Percentiles rank a stretch among this genome's conserved stretches.
phyloP scores from a whole-genome alignment of 2,797 vertebrate species.

The Miichthys miiuy region DNA sequence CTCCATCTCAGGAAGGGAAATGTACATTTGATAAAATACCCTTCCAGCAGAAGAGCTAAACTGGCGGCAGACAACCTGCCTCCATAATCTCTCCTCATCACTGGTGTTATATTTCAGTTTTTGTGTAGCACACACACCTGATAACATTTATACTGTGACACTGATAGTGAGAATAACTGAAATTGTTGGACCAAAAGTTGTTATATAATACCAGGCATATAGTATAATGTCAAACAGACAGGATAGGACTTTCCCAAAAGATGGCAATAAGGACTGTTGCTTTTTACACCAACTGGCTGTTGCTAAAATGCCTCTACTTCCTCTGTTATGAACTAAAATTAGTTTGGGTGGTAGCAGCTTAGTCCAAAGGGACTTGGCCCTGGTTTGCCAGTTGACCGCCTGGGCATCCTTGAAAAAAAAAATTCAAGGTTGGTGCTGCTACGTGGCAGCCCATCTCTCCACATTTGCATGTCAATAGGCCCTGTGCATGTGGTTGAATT shows the following conservation, averaged over 20 bases:
- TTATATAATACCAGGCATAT: slow-evolving; percentile 31
- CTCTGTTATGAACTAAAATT: slow-evolving; percentile 63
- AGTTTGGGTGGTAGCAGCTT: not conserved
- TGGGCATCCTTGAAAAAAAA: no score
- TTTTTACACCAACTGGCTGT: slow-evolving; percentile 58
- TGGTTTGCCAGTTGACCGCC: no score
- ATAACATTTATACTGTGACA: slow-evolving; percentile 28
- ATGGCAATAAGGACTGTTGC: slow-evolving; percentile 22
- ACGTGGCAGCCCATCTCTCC: no score
- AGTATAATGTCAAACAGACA: slow-evolving; percentile 9
- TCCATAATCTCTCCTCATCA: slow-evolving; percentile 36
- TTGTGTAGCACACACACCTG: slow-evolving; percentile 16
- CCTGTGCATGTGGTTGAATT: no score
- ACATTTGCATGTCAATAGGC: no score
- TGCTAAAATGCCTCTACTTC: slow-evolving; percentile 61
- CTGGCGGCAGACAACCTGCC: slow-evolving; percentile 60
- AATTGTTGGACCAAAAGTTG: slow-evolving; percentile 19
- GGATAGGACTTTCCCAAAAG: slow-evolving; percentile 44
- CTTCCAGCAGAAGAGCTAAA: slow-evolving; percentile 56
- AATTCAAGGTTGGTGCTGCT: no score
- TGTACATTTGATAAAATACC: slow-evolving; percentile 70
- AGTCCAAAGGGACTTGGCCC: no score
- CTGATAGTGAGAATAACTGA: slow-evolving; percentile 5
- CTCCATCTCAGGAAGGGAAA: slow-evolving; percentile 76
- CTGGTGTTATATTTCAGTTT: slow-evolving; percentile 37